Base-by-base conservation (phyloP, 1,140 invertebrate genomes). In the Cydia strobilella region DNA sequence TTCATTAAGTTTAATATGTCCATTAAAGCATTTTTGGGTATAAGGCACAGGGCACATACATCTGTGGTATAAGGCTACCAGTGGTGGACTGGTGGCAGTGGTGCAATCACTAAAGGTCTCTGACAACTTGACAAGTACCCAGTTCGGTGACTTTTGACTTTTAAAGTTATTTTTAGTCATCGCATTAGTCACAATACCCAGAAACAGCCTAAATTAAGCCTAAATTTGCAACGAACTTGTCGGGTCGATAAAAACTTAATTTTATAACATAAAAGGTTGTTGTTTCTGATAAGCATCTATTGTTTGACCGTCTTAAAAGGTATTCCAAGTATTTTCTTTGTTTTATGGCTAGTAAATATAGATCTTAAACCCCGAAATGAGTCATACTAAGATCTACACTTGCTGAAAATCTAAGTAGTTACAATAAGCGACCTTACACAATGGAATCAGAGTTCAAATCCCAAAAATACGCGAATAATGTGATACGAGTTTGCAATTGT, bases 331-430 rank as follows among this genome's bases (percentile, higher is more conserved):
- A 69, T 39, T 69, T 69, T 69, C 31, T 69, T 69, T 69, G 35
- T 69, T 69, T 69, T n/a, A 69, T 69, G n/a, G 65, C 31, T 69
- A 66, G 63, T 66, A 39, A 39, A 20, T 69, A 35, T 18, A n/a
- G 20, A 31, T 31, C 65, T 31, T 59, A 7, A n/a, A 23, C 54
- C 7, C 12, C 3, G 2, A 69, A 18, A 69, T 69, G 65, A 69
- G 27, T 69, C 65, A 69, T 18, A 15, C 31, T 59, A 18, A 18
- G 51, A 48, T 54, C 51, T 18, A 23, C 20, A 12, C 10, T 59
- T 59, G 54, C 20, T 59, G 54, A 59, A 23, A 59, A 23, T 9
- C 20, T 1, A 23, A 23, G 4, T 7, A 51, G 45, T 18, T 20
- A 48, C 45, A 48, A 54, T 54, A 54, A 54, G n/a, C 51, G 51